Base-by-base conservation (phyloP, 1,140 invertebrate species). In the Drosophila triauraria region DNA sequence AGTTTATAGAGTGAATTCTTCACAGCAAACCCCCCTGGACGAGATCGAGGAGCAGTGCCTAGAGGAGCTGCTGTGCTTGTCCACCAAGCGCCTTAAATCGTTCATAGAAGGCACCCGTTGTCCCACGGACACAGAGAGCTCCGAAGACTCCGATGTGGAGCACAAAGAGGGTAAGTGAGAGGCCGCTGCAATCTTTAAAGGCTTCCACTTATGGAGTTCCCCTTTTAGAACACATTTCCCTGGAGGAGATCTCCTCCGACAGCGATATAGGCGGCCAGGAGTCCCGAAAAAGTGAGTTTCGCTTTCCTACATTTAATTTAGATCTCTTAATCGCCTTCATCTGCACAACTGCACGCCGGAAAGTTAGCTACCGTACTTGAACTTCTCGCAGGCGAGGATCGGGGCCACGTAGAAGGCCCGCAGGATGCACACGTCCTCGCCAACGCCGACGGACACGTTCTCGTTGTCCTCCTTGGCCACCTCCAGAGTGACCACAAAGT, bases 1-100 rank as follows among this genome's bases (percentile, higher is more conserved):
- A 20, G 8, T 15, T 3, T 27, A 53, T 44, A 47, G 2, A 12
- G 12, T n/a, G 6, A 15, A 7, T 5, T 30, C 2, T 38, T 17
- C 8, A 44, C 80, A 94, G 94, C 86, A 92, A 74, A 82, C 94
- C 40, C 93, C 93, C 44, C 91, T 94, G 64, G 94, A 94, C 75
- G 94, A 95, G 90, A 93, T 95, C 13, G 94, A 95, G 85, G 95
- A 95, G 56, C 91, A 95, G 4, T 94, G 95, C 44, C 91, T 95
- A 3, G 95, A 95, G 77, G 95, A 96, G 92, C 93, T 95, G 3
- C 79, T 95, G 17, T 94, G 94, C 4, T 93, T 95, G 70, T 95
- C 94, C n/a, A 95, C 94, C 0, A 95, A 94, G 65, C 93, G 94
- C 0, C 91, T 95, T 0, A 92, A 93, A 58, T 93, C 94, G 0